Base-by-base conservation (phyloP, 2,113 vertebrate genomes). In the Ceyx margarethae region DNA sequence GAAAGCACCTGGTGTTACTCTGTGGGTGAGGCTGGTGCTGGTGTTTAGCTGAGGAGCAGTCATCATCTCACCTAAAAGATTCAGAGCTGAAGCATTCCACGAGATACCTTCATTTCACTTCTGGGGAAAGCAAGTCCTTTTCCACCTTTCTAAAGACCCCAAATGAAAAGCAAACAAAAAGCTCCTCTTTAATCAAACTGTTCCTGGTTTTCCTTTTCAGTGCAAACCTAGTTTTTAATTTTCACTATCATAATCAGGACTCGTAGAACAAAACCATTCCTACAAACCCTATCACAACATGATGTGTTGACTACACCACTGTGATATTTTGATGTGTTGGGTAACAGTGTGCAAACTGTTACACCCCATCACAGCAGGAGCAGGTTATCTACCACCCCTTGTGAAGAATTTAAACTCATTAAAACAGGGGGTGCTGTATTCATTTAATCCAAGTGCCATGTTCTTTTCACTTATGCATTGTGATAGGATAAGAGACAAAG, bases 221-320 rank as follows among this genome's bases (percentile, higher is more conserved):
- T 18, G 17, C 4, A 42, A 80, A 85, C 65, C 31, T 53, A 22
- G 13, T 80, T 89, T 46, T 77, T 20, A 29, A 2, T 71, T 78
- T 67, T 57, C 33, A 56, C 15, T 8, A 15, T 17, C 11, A 14
- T 14, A 51, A 19, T 3, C 5, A 6, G 11, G 14, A 35, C 21
- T 48, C 50, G 33, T 6, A 42, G 20, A 33, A 10, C 29, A 20
- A 85, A 76, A 15, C 19, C 7, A 15, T 28, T 35, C 4, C 66
- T 60, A 12, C 0, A 0, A 80, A 22, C 14, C 16, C 21, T 18
- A 13, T 10, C 3, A 2, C 50, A 54, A 57, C 43, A n/a, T 16
- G 21, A 37, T 3, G 12, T 1, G 1, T 14, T 37, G 64, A 40
- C 28, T 35, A 19, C 11, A 60, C 11, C 25, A 13, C 11, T 23